Conservation (phyloP, 1,140 invertebrate genomes). For the Dolichoris vasculosae region DNA sequence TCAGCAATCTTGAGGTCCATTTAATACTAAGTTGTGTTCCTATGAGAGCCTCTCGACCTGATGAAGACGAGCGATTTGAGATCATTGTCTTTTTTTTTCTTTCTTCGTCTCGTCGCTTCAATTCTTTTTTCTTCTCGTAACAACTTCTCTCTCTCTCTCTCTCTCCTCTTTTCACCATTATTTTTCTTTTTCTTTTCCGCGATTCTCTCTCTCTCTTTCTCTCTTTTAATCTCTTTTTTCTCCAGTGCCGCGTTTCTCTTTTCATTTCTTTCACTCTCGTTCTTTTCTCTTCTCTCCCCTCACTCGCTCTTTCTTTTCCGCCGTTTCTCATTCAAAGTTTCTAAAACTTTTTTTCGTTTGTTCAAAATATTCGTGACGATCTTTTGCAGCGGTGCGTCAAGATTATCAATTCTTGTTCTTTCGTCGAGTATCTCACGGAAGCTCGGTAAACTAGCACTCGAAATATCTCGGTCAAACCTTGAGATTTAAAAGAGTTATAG, state of each 20-base stretch:
- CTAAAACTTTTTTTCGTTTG: no score
- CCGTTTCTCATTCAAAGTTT: no score
- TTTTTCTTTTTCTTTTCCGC: background rate
- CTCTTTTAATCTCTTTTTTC: background rate
- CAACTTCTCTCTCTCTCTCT: background rate
- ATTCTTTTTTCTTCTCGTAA: background rate
- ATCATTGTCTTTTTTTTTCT: conserved; percentile 4
- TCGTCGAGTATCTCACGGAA: background rate
- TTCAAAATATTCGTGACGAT: no score
- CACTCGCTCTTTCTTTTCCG: background rate
- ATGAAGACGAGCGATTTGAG: conserved; percentile 15
- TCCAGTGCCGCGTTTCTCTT: background rate
- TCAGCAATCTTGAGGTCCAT: background rate
- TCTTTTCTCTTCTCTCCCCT: background rate
- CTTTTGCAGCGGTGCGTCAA: no score
- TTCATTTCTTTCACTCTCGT: background rate
- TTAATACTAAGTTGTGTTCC: conserved; percentile 10
- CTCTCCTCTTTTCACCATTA: background rate
- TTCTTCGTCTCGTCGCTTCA: background rate
- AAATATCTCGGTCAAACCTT: background rate
- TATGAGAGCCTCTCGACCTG: background rate
- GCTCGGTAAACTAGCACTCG: background rate
- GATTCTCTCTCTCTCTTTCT: background rate
- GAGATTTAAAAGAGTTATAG: background rate
- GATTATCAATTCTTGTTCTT: no score